Evolutionary conservation across 64 coral and sea anemone genomes (phyloP).

Genomic region (Stichodactyla mertensii): DNA sequence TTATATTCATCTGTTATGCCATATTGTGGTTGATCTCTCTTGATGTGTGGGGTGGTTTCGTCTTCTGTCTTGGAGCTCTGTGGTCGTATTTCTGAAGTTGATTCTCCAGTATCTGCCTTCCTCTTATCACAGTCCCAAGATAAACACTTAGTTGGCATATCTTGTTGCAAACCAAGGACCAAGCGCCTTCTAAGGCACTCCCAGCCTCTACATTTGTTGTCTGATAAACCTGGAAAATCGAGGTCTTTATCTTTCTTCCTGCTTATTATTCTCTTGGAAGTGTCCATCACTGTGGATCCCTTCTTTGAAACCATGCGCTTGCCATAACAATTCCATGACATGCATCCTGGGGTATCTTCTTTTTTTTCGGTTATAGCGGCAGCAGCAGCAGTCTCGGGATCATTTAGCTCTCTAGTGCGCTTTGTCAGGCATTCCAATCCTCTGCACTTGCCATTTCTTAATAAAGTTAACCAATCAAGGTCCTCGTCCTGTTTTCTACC

Average conservation of each 20-base stretch:
- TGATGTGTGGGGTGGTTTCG: neutral
- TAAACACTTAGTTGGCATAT: neutral
- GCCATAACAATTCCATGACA: neutral
- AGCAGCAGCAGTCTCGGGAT: neutral
- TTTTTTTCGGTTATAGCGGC: neutral
- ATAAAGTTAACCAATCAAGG: neutral
- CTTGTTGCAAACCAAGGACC: neutral
- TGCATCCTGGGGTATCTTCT: neutral
- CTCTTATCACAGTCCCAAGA: slow-evolving; percentile 7
- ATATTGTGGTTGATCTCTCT: neutral
- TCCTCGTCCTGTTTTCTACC: neutral
- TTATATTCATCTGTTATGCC: slow-evolving; percentile 4
- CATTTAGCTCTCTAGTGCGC: neutral
- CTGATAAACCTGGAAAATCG: neutral
- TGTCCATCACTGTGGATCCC: neutral
- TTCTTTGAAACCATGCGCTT: neutral
- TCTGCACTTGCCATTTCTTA: neutral
- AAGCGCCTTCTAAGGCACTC: neutral
- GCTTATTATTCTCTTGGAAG: neutral
- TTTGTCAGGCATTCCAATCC: neutral
- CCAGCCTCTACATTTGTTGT: neutral
- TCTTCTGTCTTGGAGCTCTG: neutral
- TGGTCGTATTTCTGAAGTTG: no score
- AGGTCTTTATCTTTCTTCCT: neutral
- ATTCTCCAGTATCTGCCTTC: neutral